Percentiles rank a stretch among this genome's conserved stretches.
These are phyloP conservation scores for Chironex yamaguchii DNA, from an alignment of 30 jellyfish, hydroid and myxozoan species.

Conservation along the genomic window DNA sequence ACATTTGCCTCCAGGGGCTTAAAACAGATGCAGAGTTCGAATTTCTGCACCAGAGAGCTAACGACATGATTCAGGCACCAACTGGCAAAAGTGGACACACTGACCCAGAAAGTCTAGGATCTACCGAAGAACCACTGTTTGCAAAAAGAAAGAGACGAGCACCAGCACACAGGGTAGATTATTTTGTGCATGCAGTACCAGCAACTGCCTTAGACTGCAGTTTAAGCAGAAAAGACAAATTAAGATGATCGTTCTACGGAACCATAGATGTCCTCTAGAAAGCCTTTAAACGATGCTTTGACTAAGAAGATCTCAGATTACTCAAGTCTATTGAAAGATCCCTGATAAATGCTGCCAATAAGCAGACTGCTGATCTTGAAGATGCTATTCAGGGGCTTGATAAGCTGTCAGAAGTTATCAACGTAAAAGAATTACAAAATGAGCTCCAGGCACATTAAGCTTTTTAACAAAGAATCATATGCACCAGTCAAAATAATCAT, in stretches of 20 bases:
- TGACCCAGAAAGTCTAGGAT: constrained; percentile 17
- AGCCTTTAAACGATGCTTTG: constrained; percentile 39
- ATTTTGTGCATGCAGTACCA: constrained; percentile 28
- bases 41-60: constrained; percentile 30
- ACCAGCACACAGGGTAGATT: constrained; percentile 13
- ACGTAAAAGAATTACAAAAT: constrained; percentile 33
- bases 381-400: constrained; percentile 42
- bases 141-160: constrained; percentile 30
- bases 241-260: constrained; percentile 22
- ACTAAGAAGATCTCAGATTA: constrained; percentile 26
- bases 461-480: constrained; percentile 12
- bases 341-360: constrained; percentile 27
- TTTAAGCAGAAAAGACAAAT: constrained; percentile 12
- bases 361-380: constrained; percentile 32
- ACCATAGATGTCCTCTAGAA: constrained; percentile 19
- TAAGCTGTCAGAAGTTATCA: constrained; percentile 46
- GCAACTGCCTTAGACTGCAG: constrained; percentile 6
- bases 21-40: constrained; percentile 22
- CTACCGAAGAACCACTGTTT: constrained; percentile 12
- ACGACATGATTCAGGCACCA: too few species aligned
- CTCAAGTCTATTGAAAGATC: constrained; percentile 30
- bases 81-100: constrained; percentile 1
- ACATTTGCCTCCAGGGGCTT: constrained; percentile 40
- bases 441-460: constrained; percentile 53
- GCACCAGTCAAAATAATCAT: constrained; percentile 5